Conservation (phyloP, 2,113 vertebrate genomes). For the Glaucomys volans region DNA sequence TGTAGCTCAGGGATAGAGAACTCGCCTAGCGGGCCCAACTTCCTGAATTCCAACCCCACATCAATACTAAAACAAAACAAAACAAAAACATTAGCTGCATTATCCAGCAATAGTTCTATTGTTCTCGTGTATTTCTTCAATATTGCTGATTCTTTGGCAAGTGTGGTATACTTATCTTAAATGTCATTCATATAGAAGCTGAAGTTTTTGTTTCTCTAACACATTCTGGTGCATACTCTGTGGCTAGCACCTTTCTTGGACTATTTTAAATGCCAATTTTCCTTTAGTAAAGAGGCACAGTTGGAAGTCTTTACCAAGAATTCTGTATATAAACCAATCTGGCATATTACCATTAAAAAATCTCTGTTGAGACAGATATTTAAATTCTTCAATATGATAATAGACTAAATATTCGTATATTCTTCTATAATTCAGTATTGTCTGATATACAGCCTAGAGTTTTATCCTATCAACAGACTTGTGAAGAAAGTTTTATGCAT, state of each 20-base stretch:
- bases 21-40: too few relatives aligned
- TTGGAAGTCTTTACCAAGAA: not conserved
- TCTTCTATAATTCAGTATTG: not conserved
- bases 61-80: too few relatives aligned
- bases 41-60: too few relatives aligned
- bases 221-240: not conserved
- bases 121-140: not conserved
- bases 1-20: too few relatives aligned
- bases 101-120: not conserved
- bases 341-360: not conserved
- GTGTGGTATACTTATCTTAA: not conserved
- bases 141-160: not conserved
- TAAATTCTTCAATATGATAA: not conserved
- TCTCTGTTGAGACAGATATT: not conserved
- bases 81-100: too few relatives aligned
- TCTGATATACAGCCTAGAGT: not conserved
- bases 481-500: not conserved
- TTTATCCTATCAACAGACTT: not conserved
- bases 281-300: constrained; percentile 23
- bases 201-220: not conserved
- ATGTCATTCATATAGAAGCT: not conserved
- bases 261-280: constrained; percentile 52
- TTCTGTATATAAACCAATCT: not conserved
- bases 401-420: constrained; percentile 4
- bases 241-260: constrained; percentile 51